These are phyloP conservation scores for Desoria tigrina DNA, from an alignment of 2,888 invertebrate species.

Conservation along the genomic window DNA sequence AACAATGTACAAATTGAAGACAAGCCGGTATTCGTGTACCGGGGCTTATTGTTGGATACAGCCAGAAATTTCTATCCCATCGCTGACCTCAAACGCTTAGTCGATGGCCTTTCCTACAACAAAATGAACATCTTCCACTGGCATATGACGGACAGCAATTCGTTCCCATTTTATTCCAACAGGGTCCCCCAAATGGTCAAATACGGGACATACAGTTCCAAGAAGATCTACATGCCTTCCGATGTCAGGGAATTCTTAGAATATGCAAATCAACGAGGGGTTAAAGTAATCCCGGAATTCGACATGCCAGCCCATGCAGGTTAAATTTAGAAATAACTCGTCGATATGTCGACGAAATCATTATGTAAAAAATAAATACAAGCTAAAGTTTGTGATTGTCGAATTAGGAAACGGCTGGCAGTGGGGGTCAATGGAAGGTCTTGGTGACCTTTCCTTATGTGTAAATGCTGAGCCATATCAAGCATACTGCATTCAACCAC, in stretches of 20 bases:
- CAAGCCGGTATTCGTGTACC: slow-evolving; percentile 60
- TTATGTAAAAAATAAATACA: not conserved
- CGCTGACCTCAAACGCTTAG: slow-evolving; percentile 66
- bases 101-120: slow-evolving; percentile 82
- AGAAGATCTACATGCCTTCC: slow-evolving; percentile 61
- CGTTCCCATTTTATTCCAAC: slow-evolving; percentile 59
- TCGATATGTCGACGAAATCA: no score
- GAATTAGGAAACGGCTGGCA: slow-evolving; percentile 58
- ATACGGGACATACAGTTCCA: slow-evolving; percentile 75
- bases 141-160: slow-evolving; percentile 58
- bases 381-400: no score
- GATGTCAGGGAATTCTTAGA: slow-evolving; percentile 58
- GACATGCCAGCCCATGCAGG: slow-evolving; percentile 79
- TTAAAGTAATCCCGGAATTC: slow-evolving; percentile 85
- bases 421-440: slow-evolving; percentile 62
- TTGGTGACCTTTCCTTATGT: slow-evolving; percentile 76
- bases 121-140: slow-evolving; percentile 66
- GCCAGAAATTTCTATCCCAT: slow-evolving; percentile 62
- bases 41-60: slow-evolving; percentile 63
- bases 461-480: slow-evolving; percentile 73
- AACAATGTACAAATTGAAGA: slow-evolving; percentile 67
- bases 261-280: slow-evolving; percentile 76
- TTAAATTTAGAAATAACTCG: slow-evolving; percentile 1
- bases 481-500: slow-evolving; percentile 73
- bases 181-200: slow-evolving; percentile 67